phyloP scores from a whole-genome alignment of 2,113 vertebrate species.

The Pimephales promelas region DNA sequence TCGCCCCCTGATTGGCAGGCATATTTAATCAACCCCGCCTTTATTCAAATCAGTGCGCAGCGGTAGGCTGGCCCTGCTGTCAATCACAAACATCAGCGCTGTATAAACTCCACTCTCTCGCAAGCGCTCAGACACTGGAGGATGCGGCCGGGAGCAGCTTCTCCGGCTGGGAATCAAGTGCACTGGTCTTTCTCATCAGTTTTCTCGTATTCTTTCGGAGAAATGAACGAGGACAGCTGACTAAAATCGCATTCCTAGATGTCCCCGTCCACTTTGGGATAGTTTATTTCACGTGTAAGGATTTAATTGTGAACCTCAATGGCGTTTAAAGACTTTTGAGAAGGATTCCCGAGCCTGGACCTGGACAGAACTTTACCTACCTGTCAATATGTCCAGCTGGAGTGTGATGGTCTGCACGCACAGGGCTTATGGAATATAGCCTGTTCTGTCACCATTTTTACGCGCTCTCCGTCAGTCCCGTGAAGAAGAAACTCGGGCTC shows the following conservation, averaged over 20 bases:
- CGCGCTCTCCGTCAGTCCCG: slow-evolving; percentile 75
- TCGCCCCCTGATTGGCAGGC: slow-evolving; percentile 65
- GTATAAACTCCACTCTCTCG: slow-evolving; percentile 63
- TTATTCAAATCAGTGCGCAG: background rate
- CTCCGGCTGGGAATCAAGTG: slow-evolving; percentile 14
- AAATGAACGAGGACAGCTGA: slow-evolving; percentile 51
- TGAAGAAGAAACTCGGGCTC: slow-evolving; percentile 84
- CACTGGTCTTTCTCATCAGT: slow-evolving; percentile 6
- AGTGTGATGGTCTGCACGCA: slow-evolving; percentile 64
- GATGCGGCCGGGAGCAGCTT: slow-evolving; percentile 56
- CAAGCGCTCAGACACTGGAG: slow-evolving; percentile 55
- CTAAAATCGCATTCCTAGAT: background rate
- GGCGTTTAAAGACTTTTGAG: slow-evolving; percentile 65
- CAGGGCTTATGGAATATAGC: slow-evolving; percentile 89
- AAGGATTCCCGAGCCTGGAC: slow-evolving; percentile 47
- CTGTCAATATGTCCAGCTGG: slow-evolving; percentile 76
- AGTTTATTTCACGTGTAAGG: background rate
- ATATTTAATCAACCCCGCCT: slow-evolving; percentile 58
- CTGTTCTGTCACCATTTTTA: slow-evolving; percentile 77
- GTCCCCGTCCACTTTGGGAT: background rate
- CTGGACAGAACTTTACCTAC: slow-evolving; percentile 60
- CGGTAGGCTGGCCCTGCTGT: slow-evolving; percentile 61
- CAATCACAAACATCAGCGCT: slow-evolving; percentile 46
- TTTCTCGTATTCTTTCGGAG: slow-evolving; percentile 31
- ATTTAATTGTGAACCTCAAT: slow-evolving; percentile 44